Conservation (phyloP, 2,113 vertebrate genomes). For the Etheostoma spectabile region DNA sequence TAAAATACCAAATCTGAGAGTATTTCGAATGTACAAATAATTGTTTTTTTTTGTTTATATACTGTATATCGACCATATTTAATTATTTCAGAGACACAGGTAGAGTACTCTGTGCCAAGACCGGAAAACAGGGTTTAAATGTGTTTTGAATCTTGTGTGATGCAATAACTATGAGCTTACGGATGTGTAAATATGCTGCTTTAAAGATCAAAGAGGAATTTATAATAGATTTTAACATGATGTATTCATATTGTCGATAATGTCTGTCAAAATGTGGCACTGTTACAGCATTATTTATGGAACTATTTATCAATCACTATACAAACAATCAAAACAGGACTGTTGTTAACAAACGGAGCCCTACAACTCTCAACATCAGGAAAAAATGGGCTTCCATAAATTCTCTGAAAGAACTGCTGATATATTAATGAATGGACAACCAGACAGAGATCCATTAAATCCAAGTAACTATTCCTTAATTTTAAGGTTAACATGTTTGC, state of each 20-base stretch:
- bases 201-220: constrained; percentile 59
- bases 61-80: constrained; percentile 49
- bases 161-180: constrained; percentile 80
- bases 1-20: constrained; percentile 33
- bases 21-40: constrained; percentile 69
- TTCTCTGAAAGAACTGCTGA: neutral
- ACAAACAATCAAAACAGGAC: constrained; percentile 43
- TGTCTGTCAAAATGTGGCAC: constrained; percentile 33
- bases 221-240: constrained; percentile 52
- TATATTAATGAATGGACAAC: neutral
- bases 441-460: neutral
- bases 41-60: constrained; percentile 16
- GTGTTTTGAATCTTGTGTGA: constrained; percentile 64
- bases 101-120: constrained; percentile 42
- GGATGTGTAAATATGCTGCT: constrained; percentile 68
- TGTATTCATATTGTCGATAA: constrained; percentile 26
- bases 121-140: constrained; percentile 76
- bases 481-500: neutral
- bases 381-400: neutral
- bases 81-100: constrained; percentile 57
- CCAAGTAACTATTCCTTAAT: neutral
- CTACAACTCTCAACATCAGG: neutral
- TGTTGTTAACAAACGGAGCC: constrained; percentile 42
- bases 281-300: constrained; percentile 21
- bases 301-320: constrained; percentile 21